Evolutionary conservation across 2,113 vertebrate genomes (phyloP).

Genomic region (Calyptommatus sinebrachiatus): DNA sequence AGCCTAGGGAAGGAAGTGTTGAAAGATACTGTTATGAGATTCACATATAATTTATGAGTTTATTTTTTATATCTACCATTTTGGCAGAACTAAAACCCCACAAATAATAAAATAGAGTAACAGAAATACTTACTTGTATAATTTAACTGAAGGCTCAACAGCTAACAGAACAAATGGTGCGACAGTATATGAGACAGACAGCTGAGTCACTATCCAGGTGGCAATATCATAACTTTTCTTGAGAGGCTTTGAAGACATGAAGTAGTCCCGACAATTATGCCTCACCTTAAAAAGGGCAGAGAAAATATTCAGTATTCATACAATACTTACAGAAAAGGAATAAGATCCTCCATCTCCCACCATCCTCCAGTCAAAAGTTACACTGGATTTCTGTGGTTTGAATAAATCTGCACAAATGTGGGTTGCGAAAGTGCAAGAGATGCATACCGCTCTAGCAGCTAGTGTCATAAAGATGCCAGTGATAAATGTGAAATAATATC

Average conservation of each 20-base stretch:
- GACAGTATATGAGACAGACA: slow-evolving; percentile 73
- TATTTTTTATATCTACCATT: too few species aligned
- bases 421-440: background rate
- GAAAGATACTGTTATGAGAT: too few species aligned
- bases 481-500: slow-evolving; percentile 97
- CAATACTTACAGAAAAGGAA: background rate
- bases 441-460: slow-evolving; percentile 88
- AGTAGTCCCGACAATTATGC: slow-evolving; percentile 71
- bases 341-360: too few species aligned
- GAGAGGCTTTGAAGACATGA: slow-evolving; percentile 67
- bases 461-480: slow-evolving; percentile 89
- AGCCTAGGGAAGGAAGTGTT: too few species aligned
- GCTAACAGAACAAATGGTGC: slow-evolving; percentile 77
- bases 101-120: background rate
- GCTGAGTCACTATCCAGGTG: slow-evolving; percentile 75
- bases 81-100: too few species aligned
- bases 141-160: slow-evolving; percentile 71
- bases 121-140: slow-evolving; percentile 74
- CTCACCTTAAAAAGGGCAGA: slow-evolving; percentile 67
- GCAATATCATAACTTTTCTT: slow-evolving; percentile 65
- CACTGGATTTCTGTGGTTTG: background rate
- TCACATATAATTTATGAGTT: too few species aligned
- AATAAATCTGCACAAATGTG: background rate
- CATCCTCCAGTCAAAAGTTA: too few species aligned
- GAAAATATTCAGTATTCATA: background rate